Base-by-base conservation (phyloP, 35 echinoderm and acorn worm species). In the Apostichopus californicus region DNA sequence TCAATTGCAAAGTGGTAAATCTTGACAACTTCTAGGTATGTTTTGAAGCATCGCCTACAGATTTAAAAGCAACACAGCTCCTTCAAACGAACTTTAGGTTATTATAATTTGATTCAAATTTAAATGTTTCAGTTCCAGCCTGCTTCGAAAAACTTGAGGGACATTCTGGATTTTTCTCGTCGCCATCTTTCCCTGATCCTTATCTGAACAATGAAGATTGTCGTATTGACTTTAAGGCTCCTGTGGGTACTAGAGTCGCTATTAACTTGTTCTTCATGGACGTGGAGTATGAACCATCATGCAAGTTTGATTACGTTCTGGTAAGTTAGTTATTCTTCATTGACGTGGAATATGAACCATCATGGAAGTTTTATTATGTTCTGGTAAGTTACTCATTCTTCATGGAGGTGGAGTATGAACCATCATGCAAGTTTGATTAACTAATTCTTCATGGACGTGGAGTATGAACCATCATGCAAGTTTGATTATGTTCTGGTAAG, bases 181-280 rank as follows among this genome's bases (percentile, higher is more conserved):
- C 80, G 0, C 80, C 80, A 54, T 55, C 15, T 52, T 83, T 83
- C 17, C 80, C 80, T 54, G 80, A 55, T 4, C 8, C 6, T 34
- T 83, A 83, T n/a, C 80, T 55, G 8, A 10, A 54, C 18, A 83
- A 83, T 55, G 80, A 83, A 54, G 25, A 83, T 34, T 83, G 80
- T 83, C 80, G 52, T 6, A 83, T 55, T 34, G 80, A 83, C 53
- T 83, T 83, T 15, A 17, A 55, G 80, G 46, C 80, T 8, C 13
- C 52, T 12, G 10, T 6, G 15, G 80, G 80, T 83, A 54, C 80
- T 52, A 83, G 46, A 34, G 80, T 83, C 80, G 34, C 17, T 46
- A 83, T 83, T 56, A 83, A 83, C 80, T 34, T 83, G 55, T 53
- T 83, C 34, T 83, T 83, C 25, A 17, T 83, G 55, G 80, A 83